Conservation (phyloP, 2,797 vertebrate species). For the Anabas testudineus region DNA sequence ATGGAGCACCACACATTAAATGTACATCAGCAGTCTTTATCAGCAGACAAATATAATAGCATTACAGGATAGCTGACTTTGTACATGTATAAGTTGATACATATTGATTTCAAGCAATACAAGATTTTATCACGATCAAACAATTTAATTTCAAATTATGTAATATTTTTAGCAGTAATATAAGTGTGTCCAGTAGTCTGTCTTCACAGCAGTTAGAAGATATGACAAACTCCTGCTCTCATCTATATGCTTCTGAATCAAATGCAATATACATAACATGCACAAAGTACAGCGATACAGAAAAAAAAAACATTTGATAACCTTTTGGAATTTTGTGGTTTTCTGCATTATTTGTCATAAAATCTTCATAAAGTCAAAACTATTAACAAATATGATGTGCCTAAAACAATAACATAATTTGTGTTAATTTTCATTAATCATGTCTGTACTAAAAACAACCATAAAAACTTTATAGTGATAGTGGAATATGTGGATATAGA, state of each 20-base stretch:
- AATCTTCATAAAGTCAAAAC: no score
- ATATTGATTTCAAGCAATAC: slow-evolving; percentile 72
- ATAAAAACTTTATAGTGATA: no score
- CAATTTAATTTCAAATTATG: slow-evolving; percentile 47
- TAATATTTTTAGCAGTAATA: slow-evolving; percentile 32
- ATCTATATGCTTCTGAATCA: slow-evolving; percentile 75
- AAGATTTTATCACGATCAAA: slow-evolving; percentile 53
- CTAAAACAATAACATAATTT: no score
- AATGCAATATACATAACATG: slow-evolving; percentile 78
- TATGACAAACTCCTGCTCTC: slow-evolving; percentile 57
- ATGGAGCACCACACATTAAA: slow-evolving; percentile 43
- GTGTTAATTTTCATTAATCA: no score
- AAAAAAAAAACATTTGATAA: slow-evolving; percentile 48
- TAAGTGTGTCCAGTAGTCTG: slow-evolving; percentile 68
- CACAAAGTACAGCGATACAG: slow-evolving; percentile 79
- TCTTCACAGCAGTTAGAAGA: slow-evolving; percentile 64
- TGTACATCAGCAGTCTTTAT: slow-evolving; percentile 41
- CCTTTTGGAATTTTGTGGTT: no score
- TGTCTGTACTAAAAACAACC: no score
- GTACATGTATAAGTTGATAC: slow-evolving; percentile 67
- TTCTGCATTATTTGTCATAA: no score
- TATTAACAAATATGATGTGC: no score
- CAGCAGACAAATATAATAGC: slow-evolving; percentile 47
- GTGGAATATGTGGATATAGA: no score
- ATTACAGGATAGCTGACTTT: slow-evolving; percentile 63